Percentiles rank a stretch among this genome's conserved stretches.
These are phyloP conservation scores for Okamejei kenojei DNA, from an alignment of 2,797 vertebrate species.

Conservation along the genomic window DNA sequence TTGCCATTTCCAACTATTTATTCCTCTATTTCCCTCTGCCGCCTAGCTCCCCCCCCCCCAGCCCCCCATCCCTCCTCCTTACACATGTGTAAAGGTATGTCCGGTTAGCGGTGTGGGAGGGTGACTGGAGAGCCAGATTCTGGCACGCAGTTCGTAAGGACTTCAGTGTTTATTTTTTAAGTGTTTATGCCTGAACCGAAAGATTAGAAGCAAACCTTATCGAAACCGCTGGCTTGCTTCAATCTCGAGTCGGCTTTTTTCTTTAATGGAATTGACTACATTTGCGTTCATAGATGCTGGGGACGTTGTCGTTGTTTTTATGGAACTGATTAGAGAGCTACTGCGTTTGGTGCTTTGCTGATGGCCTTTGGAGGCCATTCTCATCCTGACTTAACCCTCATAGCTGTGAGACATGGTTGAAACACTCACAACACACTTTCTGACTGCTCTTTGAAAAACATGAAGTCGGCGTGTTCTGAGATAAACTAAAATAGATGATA, in stretches of 20 bases:
- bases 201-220: background rate
- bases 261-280: background rate
- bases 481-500: background rate
- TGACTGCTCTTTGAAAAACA: background rate
- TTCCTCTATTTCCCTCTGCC: background rate
- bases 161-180: background rate
- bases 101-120: background rate
- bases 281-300: no score
- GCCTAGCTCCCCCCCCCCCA: background rate
- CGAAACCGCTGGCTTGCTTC: background rate
- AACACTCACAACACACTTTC: background rate
- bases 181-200: background rate
- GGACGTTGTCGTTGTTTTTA: background rate
- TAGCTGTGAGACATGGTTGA: background rate
- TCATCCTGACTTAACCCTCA: background rate
- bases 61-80: background rate
- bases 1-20: background rate
- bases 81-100: background rate
- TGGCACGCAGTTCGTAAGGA: background rate
- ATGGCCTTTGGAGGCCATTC: background rate
- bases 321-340: background rate
- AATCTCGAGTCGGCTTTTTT: no score
- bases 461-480: no score
- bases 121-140: background rate
- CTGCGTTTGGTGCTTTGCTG: background rate